These are phyloP conservation scores for Hassar affinis DNA, from an alignment of 2,113 vertebrate genomes.

Conservation along the genomic window DNA sequence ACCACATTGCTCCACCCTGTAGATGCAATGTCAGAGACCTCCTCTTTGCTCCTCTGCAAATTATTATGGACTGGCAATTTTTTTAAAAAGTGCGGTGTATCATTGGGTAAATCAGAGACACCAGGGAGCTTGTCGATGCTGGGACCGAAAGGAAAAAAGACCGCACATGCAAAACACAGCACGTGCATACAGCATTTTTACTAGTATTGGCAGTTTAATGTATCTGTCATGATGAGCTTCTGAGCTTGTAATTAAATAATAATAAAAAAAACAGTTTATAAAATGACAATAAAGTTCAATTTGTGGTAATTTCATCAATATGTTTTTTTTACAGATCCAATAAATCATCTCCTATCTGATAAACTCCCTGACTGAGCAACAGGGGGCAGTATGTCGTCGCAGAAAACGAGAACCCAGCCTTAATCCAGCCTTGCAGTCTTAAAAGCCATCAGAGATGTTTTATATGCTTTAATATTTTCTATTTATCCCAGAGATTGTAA, in stretches of 20 bases:
- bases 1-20: too few species aligned
- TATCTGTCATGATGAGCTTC: not conserved
- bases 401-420: conserved; percentile 11
- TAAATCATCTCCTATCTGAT: not conserved
- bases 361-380: conserved; percentile 17
- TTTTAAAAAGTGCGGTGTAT: not conserved
- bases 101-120: not conserved
- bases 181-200: not conserved
- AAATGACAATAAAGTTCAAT: not conserved
- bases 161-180: not conserved
- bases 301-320: not conserved
- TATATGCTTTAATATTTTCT: conserved; percentile 52
- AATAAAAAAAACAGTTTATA: not conserved
- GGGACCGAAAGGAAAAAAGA: not conserved
- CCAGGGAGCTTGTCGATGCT: not conserved
- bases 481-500: conserved; percentile 53
- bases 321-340: not conserved
- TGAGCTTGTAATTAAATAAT: not conserved
- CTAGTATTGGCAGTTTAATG: not conserved
- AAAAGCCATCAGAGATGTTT: conserved; percentile 37
- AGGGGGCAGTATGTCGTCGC: conserved; percentile 58
- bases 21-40: too few species aligned
- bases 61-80: not conserved
- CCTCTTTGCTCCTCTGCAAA: too few species aligned
- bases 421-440: conserved; percentile 42